A percentile compares a stretch with the other conserved stretches of the same genome.
phyloP scores from a whole-genome alignment of 37 sponge, comb jelly and placozoan genomes.

The Cladorhizidae sp. region DNA sequence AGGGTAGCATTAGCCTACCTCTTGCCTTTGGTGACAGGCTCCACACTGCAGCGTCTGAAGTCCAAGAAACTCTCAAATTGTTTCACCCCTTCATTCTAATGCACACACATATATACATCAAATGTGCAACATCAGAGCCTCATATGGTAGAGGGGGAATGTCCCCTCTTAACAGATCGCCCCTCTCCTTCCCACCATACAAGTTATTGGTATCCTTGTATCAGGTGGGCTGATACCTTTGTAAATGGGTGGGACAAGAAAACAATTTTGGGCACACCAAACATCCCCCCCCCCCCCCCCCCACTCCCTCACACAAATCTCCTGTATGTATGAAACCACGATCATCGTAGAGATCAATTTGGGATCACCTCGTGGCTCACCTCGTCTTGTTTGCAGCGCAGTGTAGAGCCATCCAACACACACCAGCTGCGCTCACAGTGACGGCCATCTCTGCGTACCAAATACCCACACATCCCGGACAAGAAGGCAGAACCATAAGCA shows the following conservation, averaged over 20 bases:
- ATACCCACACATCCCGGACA: constrained; percentile 53
- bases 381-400: constrained; percentile 76
- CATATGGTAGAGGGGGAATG: too few species aligned
- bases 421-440: constrained; percentile 60
- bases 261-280: too few species aligned
- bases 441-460: constrained; percentile 42
- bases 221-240: too few species aligned
- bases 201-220: too few species aligned
- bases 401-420: constrained; percentile 79
- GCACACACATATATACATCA: neutral
- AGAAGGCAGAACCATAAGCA: constrained; percentile 35
- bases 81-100: constrained; percentile 64
- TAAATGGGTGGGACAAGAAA: too few species aligned
- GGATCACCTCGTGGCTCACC: constrained; percentile 25
- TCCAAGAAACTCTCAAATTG: constrained; percentile 47
- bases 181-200: neutral
- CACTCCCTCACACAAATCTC: neutral
- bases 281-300: neutral
- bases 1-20: too few species aligned
- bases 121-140: neutral
- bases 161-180: too few species aligned
- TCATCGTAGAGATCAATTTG: too few species aligned
- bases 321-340: too few species aligned
- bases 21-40: constrained; percentile 30
- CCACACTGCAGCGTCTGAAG: constrained; percentile 27